Base-by-base conservation (phyloP, 2,113 vertebrate genomes). In the Scomber japonicus region DNA sequence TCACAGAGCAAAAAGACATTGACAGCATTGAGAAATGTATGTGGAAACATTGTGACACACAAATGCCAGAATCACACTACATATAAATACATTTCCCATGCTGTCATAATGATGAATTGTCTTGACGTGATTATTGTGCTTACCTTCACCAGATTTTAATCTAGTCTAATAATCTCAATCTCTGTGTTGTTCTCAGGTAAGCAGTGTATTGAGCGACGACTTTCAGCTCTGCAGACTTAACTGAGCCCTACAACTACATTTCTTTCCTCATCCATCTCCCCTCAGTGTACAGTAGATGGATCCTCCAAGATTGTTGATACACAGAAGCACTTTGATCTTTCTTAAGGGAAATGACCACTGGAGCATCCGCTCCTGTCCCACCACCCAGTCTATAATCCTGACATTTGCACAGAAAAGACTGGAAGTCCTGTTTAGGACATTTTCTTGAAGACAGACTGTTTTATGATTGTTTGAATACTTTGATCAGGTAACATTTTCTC, bases 1-100 rank as follows among this genome's bases (percentile, higher is more conserved):
- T 99, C 75, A 94, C 94, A 0, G 96, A 97, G 50, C 95, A 96
- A 87, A 93, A 93, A 0, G 97, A 98, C 71, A 89, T 97, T 11
- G 95, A 97, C 71, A 96, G 94, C 89, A 95, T 99, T 5, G 95
- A 86, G 80, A 97, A 96, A 94, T 98, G 97, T 99, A 89, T 27
- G 74, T 84, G 7, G 15, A 71, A 16, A n/a, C 55, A 53, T 19
- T 50, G 1, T 66, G 19, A 68, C 27, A 61, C 31, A 48, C 16
- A 72, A 63, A 35, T 61, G 10, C 5, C 17, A 16, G 2, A 48
- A 57, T 61, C 35, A 81, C 21, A 62, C 13, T 4, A 27, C 1
- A 30, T 11, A 21, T 55, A 9, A 21, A 51, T 35, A 3, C 1
- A 56, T 64, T 75, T 55, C 1, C 31, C 0, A 5, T 55, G n/a